Base-by-base conservation (phyloP, 2,888 invertebrate genomes). In the Luperina nickerlii region DNA sequence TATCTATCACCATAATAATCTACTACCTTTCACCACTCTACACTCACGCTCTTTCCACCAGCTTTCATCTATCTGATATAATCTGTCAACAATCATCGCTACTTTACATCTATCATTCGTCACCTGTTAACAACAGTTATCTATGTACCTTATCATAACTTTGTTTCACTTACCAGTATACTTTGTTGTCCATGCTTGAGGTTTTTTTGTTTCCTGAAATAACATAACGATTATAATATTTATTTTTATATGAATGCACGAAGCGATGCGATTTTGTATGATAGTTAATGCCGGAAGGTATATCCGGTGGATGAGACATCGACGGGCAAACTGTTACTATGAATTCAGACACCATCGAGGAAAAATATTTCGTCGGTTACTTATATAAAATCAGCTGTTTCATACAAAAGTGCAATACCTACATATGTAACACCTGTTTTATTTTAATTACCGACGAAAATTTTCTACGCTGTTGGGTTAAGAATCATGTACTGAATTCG, bases 81-180 rank as follows among this genome's bases (percentile, higher is more conserved):
- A 48, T 60, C 13, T 20, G 24, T 51, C 51, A 54, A 11, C 4
- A 27, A 42, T 42, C 9, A 27, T 24, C 20, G 24, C 24, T 45
- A 48, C 6, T 24, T 18, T 15, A 54, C 13, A 20, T 54, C 15
- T 45, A 11, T 6, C 20, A n/a, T 54, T 6, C 27, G 24, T 18
- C 24, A 42, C 18, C 42, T n/a, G 15, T 15, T 32, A 51, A 20
- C 8, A 38, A 42, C 70, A 32, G 32, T 1, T 70, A 20, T 42
- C 38, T 20, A n/a, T n/a, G n/a, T n/a, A 65, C 9, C 45, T 79
- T 62, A 67, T 15, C 66, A 54, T 63, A 48, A 45, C 15, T 66
- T 76, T 51, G 18, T 60, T 67, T 38, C 1, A 86, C 84, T 86
- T 75, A 84, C 84, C 65, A 82, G 63, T 27, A 63, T 73, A 57